A percentile compares a stretch with the other conserved stretches of the same genome.
Conservation (phyloP, 1,140 invertebrate genomes). For the Chionoecetes opilio region DNA sequence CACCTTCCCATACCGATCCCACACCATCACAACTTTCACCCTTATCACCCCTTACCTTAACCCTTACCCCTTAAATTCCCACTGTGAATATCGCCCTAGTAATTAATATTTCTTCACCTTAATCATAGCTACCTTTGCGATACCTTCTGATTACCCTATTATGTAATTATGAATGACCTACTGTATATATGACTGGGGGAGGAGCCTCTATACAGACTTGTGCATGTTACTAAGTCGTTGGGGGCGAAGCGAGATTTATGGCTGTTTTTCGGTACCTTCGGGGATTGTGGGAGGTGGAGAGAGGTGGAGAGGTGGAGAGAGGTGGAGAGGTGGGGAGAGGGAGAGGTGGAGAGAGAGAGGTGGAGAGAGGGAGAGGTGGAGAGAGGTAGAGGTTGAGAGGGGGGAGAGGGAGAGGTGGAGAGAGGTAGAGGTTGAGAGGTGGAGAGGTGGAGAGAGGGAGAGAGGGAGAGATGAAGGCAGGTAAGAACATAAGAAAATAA, state of each 20-base stretch:
- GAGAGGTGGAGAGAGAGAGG: neutral
- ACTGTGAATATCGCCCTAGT: neutral
- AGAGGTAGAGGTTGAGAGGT: too few relatives aligned
- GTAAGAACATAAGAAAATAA: too few relatives aligned
- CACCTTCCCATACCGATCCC: neutral
- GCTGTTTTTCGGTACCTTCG: neutral
- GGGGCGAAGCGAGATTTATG: neutral
- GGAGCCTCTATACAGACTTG: neutral
- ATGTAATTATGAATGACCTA: neutral
- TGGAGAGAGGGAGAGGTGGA: neutral
- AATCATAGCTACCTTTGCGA: neutral
- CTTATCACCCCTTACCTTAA: neutral
- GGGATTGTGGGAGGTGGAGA: neutral
- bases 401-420: too few relatives aligned
- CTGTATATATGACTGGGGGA: neutral
- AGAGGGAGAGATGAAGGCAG: too few relatives aligned
- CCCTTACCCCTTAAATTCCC: neutral
- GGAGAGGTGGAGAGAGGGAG: too few relatives aligned
- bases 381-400: neutral
- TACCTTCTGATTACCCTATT: neutral
- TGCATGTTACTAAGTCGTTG: neutral
- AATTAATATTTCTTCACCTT: neutral
- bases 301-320: neutral
- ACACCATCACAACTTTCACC: neutral
- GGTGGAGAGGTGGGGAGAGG: neutral